Evolutionary conservation across 2,888 invertebrate species (phyloP), one percentile per base, ranked within the genome.

Genomic region (Cataglyphis livida): DNA sequence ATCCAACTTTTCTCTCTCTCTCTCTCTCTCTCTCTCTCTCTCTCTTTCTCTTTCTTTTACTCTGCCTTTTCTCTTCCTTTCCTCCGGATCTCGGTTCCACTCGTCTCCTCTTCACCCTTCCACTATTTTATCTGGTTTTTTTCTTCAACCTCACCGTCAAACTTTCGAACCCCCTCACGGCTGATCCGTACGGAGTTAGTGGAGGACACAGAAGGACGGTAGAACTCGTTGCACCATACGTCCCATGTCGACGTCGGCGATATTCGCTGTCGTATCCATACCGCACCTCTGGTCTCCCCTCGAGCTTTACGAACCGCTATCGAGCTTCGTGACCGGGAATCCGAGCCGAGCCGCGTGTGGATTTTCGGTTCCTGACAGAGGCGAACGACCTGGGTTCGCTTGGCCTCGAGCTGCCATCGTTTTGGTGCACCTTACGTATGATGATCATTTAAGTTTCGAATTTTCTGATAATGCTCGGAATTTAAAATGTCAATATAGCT

Each of bases 261-360:
- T 89, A 87, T 85, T 88, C 86, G 76, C 84, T 68, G 86, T 85
- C 88, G 88, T 88, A 89, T 84, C 85, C 89, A 82, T 83, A 82
- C 87, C 65, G 74, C 81, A 82, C 83, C 84, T 82, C 65, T 51
- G 51, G 51, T 51, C 82, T 76, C 79, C 68, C 48, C 64, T 64
- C 61, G 84, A 85, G 85, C 85, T 89, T 89, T 88, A 87, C 86
- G 89, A 48, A 73, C 79, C 84, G 81, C 84, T 85, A 86, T 89
- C 88, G 88, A 84, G 87, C 88, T 89, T 87, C 89, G 89, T 89
- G 87, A 89, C 87, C 79, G 83, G 83, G 89, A 88, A 87, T 82
- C 75, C 74, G 82, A 88, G 84, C 79, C 79, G 59, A 76, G 35
- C 82, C 73, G 81, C 84, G 51, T 83, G 88, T 84, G 71, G 89